Base-by-base conservation (phyloP, 2,888 invertebrate genomes). In the Girardia tigrina region DNA sequence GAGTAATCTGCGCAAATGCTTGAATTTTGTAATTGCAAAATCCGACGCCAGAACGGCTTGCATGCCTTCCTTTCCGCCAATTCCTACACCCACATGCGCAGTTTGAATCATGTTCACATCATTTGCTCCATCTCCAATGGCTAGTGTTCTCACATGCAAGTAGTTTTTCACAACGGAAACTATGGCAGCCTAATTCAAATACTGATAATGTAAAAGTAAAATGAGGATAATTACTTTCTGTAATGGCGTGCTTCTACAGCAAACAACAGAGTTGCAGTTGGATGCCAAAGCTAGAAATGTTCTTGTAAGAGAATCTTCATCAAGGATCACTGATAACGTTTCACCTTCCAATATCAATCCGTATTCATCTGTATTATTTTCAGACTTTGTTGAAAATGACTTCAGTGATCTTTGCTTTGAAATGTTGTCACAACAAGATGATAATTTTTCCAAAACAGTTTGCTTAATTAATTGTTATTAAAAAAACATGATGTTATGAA, bases 311-410 rank as follows among this genome's bases (percentile, higher is more conserved):
- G 36, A 23, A 16, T 71, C 56, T 12, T 29, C 56, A 6, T 71
- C 72, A 16, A 77, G 28, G n/a, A 94, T 92, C 84, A 90, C 93
- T 69, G 91, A 91, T 77, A 95, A 87, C 26, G 94, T 94, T 82
- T 91, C 90, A 0, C 94, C 94, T 86, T 95, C 94, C 72, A 95
- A 90, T 20, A 95, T 92, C 72, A 95, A 87, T 20, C 92, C 92
- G 76, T 82, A 78, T 42, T 80, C 79, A 23, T 75, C 26, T 1
- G n/a, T 29, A 6, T 20, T 4, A 56, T 56, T 16, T 20, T 56
- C 23, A 56, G 4, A 16, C n/a, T 56, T 16, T 23, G n/a, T 12
- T 56, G 56, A 4, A 56, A 20, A 6, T 12, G 56, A 56, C n/a
- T 56, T 56, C 23, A n/a, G 2, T 8, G 4, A 56, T 56, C 23